phyloP scores from a whole-genome alignment of 2,888 invertebrate genomes.

The Cheilosia variabilis region DNA sequence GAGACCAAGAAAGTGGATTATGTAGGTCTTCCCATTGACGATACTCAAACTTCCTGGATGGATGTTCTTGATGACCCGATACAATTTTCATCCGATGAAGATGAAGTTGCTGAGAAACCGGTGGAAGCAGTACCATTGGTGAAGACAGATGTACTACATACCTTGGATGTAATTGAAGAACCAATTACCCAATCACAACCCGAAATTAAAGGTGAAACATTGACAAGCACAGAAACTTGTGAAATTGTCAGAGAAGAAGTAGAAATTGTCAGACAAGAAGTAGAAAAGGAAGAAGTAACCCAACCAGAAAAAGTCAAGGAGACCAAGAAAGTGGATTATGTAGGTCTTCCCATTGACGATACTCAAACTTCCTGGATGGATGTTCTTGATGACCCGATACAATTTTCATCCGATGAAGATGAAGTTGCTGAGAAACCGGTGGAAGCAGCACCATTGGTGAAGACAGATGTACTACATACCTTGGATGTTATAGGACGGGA shows the following conservation, averaged over 20 bases:
- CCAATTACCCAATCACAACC: constrained; percentile 61
- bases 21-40: no score
- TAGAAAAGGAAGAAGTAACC: neutral
- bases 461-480: neutral
- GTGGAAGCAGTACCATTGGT: no score
- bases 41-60: no score
- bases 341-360: constrained; percentile 79
- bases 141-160: no score
- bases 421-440: constrained; percentile 60
- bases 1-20: no score
- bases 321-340: constrained; percentile 76
- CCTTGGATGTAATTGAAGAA: constrained; percentile 43
- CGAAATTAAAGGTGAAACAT: constrained; percentile 63
- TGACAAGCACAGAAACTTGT: neutral
- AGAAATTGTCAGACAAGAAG: neutral
- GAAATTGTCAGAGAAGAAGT: no score
- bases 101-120: no score
- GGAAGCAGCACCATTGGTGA: neutral
- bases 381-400: constrained; percentile 78
- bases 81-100: no score
- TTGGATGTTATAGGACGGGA: no score
- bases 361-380: constrained; percentile 78
- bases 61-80: no score
- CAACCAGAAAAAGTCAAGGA: neutral
- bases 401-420: constrained; percentile 79